phyloP scores from a whole-genome alignment of 2,797 vertebrate genomes.

The Micropoecilia bifurca region DNA sequence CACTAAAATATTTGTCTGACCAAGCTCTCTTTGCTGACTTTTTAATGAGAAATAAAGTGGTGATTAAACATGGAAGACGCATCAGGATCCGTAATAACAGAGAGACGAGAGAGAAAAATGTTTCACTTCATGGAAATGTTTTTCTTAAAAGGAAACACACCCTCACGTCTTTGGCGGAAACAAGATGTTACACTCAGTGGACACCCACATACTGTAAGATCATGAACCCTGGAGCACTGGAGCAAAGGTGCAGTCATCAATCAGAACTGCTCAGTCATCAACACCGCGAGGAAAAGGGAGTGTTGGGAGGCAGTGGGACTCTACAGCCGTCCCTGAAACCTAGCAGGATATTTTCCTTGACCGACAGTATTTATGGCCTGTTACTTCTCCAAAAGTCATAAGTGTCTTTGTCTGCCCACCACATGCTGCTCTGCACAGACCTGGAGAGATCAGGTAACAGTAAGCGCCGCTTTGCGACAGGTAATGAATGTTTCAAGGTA shows the following conservation, averaged over 20 bases:
- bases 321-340: slow-evolving; percentile 13
- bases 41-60: slow-evolving; percentile 59
- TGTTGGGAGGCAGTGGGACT: slow-evolving; percentile 32
- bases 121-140: slow-evolving; percentile 1
- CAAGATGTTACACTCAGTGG: slow-evolving; percentile 46
- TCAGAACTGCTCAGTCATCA: slow-evolving; percentile 64
- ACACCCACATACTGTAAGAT: slow-evolving; percentile 60
- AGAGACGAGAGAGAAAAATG: slow-evolving; percentile 21
- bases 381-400: slow-evolving; percentile 20
- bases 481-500: slow-evolving; percentile 37
- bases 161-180: slow-evolving; percentile 64
- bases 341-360: slow-evolving; percentile 9
- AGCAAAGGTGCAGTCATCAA: slow-evolving; percentile 63
- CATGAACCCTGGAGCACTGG: slow-evolving; percentile 46
- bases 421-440: slow-evolving; percentile 38
- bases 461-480: slow-evolving; percentile 15
- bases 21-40: slow-evolving; percentile 45
- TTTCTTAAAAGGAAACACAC: slow-evolving; percentile 27
- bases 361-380: slow-evolving; percentile 51
- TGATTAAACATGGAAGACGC: slow-evolving; percentile 51
- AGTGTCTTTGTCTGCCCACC: slow-evolving; percentile 42
- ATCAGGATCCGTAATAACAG: slow-evolving; percentile 35
- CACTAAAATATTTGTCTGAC: slow-evolving; percentile 54
- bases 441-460: slow-evolving; percentile 45
- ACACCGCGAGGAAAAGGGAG: slow-evolving; percentile 53